phyloP scores from a whole-genome alignment of 1,140 invertebrate species.

The Anoplolepis gracilipes region DNA sequence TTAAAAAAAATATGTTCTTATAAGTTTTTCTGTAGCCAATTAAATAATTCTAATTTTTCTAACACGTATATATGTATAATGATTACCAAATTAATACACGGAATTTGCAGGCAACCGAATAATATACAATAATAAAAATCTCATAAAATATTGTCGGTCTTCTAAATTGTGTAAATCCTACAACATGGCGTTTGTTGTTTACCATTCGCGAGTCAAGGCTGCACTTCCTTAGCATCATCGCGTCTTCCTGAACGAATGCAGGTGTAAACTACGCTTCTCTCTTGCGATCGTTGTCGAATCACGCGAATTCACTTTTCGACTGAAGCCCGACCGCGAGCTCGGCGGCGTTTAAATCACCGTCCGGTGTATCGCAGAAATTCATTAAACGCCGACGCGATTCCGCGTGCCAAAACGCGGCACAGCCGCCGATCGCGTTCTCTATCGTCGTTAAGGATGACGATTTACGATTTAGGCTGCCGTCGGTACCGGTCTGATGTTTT shows the following conservation, averaged over 20 bases:
- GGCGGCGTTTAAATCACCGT: slow-evolving; percentile 62
- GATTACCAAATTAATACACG: background rate
- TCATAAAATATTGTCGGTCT: background rate
- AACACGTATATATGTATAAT: background rate
- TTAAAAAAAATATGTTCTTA: background rate
- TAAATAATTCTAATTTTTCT: background rate
- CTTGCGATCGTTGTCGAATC: background rate
- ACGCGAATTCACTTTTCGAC: slow-evolving; percentile 52
- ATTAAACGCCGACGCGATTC: slow-evolving; percentile 34
- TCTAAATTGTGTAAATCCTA: background rate
- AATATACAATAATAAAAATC: background rate
- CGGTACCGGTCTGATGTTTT: background rate
- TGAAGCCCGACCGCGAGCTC: slow-evolving; percentile 29
- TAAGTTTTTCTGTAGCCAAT: background rate
- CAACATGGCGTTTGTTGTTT: background rate
- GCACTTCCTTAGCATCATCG: slow-evolving; percentile 71
- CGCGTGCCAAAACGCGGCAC: slow-evolving; percentile 50
- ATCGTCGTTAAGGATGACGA: slow-evolving; percentile 41
- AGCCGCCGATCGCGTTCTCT: background rate
- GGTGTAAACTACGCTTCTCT: slow-evolving; percentile 1
- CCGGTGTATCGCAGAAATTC: slow-evolving; percentile 34
- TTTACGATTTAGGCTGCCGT: slow-evolving; percentile 52
- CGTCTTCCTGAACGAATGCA: background rate
- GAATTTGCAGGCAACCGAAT: background rate
- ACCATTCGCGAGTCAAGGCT: slow-evolving; percentile 79